Conservation (phyloP, 1,140 invertebrate species). For the Varroa destructor region DNA sequence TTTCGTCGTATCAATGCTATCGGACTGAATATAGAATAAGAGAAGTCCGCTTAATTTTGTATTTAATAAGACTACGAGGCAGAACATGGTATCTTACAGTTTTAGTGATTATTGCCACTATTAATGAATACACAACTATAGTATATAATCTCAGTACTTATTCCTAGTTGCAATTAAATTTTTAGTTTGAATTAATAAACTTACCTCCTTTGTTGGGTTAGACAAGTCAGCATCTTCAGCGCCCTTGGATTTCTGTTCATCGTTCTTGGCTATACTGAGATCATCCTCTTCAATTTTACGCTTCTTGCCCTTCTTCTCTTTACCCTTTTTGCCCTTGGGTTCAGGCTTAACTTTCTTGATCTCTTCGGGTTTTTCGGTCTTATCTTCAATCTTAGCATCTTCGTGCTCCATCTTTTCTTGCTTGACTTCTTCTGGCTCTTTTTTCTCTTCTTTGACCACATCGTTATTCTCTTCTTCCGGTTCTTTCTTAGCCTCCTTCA, state of each 20-base stretch:
- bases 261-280: slow-evolving; percentile 11
- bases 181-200: no score
- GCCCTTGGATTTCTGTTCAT: slow-evolving; percentile 22
- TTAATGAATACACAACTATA: no score
- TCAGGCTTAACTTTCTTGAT: background rate
- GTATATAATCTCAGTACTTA: no score
- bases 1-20: no score
- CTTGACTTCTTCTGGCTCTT: background rate
- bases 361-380: slow-evolving; percentile 28
- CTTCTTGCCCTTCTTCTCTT: slow-evolving; percentile 28
- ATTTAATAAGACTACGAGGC: no score
- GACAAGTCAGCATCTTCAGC: background rate
- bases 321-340: background rate
- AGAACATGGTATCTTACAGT: no score
- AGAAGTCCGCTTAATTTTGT: no score
- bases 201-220: slow-evolving; percentile 22
- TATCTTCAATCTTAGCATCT: slow-evolving; percentile 32
- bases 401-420: slow-evolving; percentile 30
- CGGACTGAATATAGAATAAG: no score
- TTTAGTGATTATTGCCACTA: no score
- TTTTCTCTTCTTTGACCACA: slow-evolving; percentile 11
- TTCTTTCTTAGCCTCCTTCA: slow-evolving; percentile 29
- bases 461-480: slow-evolving; percentile 2
- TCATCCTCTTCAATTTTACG: slow-evolving; percentile 29
- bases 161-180: no score